These are phyloP conservation scores for Halichoeres trimaculatus DNA, from an alignment of 2,113 vertebrate species.

Conservation along the genomic window DNA sequence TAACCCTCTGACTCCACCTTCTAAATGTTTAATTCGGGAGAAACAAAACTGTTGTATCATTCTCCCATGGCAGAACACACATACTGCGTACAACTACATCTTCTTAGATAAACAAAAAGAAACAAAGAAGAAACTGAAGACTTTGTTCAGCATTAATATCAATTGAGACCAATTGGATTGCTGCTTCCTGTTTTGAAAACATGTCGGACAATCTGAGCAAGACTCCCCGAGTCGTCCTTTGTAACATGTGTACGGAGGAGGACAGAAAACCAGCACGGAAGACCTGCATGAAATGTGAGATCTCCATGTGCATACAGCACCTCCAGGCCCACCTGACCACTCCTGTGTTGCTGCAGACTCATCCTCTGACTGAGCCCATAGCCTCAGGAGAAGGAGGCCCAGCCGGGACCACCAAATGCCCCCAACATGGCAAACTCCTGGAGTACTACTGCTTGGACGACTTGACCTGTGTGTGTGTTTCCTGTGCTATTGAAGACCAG, in stretches of 20 bases:
- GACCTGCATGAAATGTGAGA: slow-evolving; percentile 82
- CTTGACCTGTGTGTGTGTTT: slow-evolving; percentile 56
- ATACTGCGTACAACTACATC: too few relatives aligned
- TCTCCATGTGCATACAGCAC: slow-evolving; percentile 80
- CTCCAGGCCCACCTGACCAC: slow-evolving; percentile 76
- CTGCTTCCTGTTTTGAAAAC: too few relatives aligned
- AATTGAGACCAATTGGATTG: too few relatives aligned
- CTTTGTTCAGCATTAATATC: too few relatives aligned
- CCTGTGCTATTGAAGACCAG: slow-evolving; percentile 64
- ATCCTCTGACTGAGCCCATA: slow-evolving; percentile 75
- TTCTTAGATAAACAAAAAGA: too few relatives aligned
- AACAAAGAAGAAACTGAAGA: too few relatives aligned
- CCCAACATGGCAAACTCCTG: slow-evolving; percentile 71
- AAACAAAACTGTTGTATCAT: too few relatives aligned
- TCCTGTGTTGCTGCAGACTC: slow-evolving; percentile 72
- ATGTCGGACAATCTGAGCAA: slow-evolving; percentile 44
- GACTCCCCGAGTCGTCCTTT: slow-evolving; percentile 24
- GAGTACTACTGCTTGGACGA: slow-evolving; percentile 81
- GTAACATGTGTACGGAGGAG: slow-evolving; percentile 75
- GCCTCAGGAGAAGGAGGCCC: not conserved
- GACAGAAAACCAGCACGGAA: slow-evolving; percentile 65
- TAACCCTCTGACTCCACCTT: too few relatives aligned
- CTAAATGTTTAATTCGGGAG: too few relatives aligned
- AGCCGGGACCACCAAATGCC: slow-evolving; percentile 64
- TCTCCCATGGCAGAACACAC: too few relatives aligned